Conservation (phyloP, 2,888 invertebrate genomes). For the Eutolmus rufibarbis region DNA sequence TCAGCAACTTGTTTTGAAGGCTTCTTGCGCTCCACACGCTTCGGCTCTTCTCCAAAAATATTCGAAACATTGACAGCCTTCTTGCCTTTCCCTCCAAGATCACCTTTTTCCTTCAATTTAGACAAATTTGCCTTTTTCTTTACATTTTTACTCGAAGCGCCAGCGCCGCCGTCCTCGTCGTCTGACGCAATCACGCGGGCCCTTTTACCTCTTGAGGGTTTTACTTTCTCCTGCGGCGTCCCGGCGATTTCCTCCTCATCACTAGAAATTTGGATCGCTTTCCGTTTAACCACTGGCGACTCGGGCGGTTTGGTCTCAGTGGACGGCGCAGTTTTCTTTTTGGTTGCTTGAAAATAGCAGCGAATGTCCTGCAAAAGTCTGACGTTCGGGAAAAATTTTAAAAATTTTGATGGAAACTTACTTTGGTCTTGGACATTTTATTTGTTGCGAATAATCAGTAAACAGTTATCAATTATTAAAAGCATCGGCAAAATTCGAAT, state of each 20-base stretch:
- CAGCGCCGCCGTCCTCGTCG: constrained; percentile 63
- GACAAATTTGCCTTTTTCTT: constrained; percentile 52
- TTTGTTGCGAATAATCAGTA: background rate
- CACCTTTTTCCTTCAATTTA: constrained; percentile 53
- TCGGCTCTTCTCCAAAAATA: constrained; percentile 71
- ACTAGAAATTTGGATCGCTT: constrained; percentile 61
- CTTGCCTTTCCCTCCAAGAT: constrained; percentile 53
- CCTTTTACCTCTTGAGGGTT: constrained; percentile 50
- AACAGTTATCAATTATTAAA: background rate
- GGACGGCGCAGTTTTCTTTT: constrained; percentile 52
- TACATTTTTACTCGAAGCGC: constrained; percentile 45
- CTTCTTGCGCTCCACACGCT: constrained; percentile 65
- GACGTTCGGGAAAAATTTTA: background rate
- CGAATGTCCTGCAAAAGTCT: constrained; percentile 69
- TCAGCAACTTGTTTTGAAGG: constrained; percentile 55
- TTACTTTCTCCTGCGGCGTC: constrained; percentile 23
- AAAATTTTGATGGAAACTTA: background rate
- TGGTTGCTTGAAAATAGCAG: constrained; percentile 65
- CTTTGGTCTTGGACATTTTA: background rate
- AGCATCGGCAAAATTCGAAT: background rate
- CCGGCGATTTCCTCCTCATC: constrained; percentile 68
- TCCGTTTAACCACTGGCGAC: constrained; percentile 56
- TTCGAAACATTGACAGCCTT: constrained; percentile 64
- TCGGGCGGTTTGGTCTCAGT: constrained; percentile 26
- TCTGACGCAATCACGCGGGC: constrained; percentile 59